Base-by-base conservation (phyloP, 2,113 vertebrate species). In the Nycticebus coucang region DNA sequence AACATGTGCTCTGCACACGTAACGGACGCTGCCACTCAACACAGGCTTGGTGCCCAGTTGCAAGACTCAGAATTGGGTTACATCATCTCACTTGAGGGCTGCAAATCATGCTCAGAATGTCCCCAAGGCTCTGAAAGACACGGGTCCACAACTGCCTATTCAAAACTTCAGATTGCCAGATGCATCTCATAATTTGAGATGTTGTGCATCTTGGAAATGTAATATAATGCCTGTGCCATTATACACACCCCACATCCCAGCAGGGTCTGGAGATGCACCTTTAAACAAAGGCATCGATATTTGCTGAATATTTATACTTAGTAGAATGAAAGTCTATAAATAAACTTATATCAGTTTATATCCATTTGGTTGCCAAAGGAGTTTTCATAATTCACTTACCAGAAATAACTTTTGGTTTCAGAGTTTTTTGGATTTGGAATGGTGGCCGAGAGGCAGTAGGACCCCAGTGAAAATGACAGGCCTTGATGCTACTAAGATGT, bases 141-240 rank as follows among this genome's bases (percentile, higher is more conserved):
- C 14, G 53, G 14, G 24, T 69, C 35, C 11, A 87, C 2, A 55
- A 10, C 88, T 94, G 90, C 59, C 90, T 95, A 75, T 62, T 77
- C 11, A 80, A 87, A 90, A 66, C 41, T 5, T 33, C 5, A 87
- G 80, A 62, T 87, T 37, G 53, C 45, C 10, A 60, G 33, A 59
- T 75, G 19, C 69, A 5, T 45, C 33, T 94, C 83, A 0, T 72
- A 90, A 80, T 55, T 81, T 66, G 26, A 55, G 30, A 87, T 77
- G 85, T 92, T 80, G 18, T 94, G 28, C 93, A 77, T 81, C 72
- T 93, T 69, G 87, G 33, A 93, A 93, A 66, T 45, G 28, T 59
- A 59, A 37, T 82, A 18, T 50, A 60, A 50, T 30, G 21, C 1
- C 72, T 75, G 18, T 8, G 18, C 4, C 15, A 69, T 55, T 57